phyloP scores from a whole-genome alignment of 2,888 invertebrate species.

The Cheilosia urbana region DNA sequence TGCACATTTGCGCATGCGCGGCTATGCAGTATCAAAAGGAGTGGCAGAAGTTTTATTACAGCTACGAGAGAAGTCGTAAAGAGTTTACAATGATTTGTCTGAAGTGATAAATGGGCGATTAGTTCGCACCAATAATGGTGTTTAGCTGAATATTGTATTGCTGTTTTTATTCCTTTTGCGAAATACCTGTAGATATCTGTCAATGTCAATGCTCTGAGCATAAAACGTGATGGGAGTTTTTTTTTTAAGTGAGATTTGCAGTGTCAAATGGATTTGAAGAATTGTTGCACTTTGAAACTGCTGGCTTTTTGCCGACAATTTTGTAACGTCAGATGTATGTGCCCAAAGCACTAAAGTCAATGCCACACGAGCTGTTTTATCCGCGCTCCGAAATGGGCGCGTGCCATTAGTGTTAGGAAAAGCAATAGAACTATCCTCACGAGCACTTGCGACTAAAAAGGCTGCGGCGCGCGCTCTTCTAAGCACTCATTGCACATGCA shows the following conservation, averaged over 20 bases:
- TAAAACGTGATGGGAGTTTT: slow-evolving; percentile 48
- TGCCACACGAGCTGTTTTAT: no score
- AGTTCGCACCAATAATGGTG: slow-evolving; percentile 57
- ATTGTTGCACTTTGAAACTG: no score
- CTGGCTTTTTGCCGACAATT: no score
- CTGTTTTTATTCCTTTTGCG: neutral
- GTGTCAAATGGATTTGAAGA: no score
- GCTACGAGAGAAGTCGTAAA: slow-evolving; percentile 61
- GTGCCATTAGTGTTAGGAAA: no score
- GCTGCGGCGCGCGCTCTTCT: no score
- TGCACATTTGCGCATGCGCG: slow-evolving; percentile 54
- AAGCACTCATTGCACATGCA: no score
- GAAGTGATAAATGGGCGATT: slow-evolving; percentile 65
- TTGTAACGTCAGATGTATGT: no score
- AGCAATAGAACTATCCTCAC: no score
- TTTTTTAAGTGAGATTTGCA: neutral
- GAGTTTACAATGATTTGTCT: slow-evolving; percentile 67
- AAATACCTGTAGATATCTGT: slow-evolving; percentile 22
- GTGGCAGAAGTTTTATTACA: slow-evolving; percentile 56
- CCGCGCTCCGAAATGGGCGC: no score
- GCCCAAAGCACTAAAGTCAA: no score
- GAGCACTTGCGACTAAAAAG: no score
- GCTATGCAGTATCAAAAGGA: slow-evolving; percentile 48
- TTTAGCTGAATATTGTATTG: slow-evolving; percentile 17
- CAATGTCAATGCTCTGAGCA: slow-evolving; percentile 17